Conservation (phyloP, 2,888 invertebrate genomes). For the Hypolimnas misippus region DNA sequence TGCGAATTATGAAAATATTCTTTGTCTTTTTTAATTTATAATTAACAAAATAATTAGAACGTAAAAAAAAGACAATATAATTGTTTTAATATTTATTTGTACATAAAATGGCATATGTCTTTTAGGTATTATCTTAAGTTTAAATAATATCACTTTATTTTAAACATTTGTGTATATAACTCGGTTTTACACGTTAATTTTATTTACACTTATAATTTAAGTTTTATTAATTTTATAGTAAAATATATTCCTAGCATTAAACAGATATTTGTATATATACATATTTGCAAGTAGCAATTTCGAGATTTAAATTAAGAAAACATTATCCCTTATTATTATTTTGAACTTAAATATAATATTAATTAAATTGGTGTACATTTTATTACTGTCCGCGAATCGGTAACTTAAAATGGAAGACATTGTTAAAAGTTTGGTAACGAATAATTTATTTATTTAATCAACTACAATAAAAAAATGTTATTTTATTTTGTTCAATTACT, state of each 20-base stretch:
- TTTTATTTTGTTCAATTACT: not conserved
- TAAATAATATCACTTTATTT: slow-evolving; percentile 68
- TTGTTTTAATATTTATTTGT: slow-evolving; percentile 45
- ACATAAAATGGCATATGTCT: slow-evolving; percentile 64
- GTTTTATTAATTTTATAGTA: slow-evolving; percentile 1
- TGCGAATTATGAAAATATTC: no score
- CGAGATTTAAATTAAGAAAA: slow-evolving; percentile 5
- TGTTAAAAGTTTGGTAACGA: slow-evolving; percentile 62
- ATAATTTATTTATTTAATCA: slow-evolving; percentile 28
- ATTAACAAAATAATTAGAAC: not conserved
- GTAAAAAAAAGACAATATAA: slow-evolving; percentile 22
- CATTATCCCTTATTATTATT: not conserved
- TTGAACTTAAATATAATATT: not conserved
- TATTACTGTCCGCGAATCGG: slow-evolving; percentile 48
- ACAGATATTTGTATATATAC: not conserved
- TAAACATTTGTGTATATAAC: slow-evolving; percentile 23
- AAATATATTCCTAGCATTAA: not conserved
- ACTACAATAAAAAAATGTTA: slow-evolving; percentile 6
- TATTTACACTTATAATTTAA: slow-evolving; percentile 14
- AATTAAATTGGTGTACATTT: not conserved
- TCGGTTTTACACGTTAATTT: slow-evolving; percentile 7
- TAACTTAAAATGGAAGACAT: slow-evolving; percentile 72
- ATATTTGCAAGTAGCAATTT: slow-evolving; percentile 3
- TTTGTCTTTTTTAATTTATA: not conserved
- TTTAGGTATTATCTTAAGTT: slow-evolving; percentile 61